Percentiles rank a stretch among this genome's conserved stretches.
Evolutionary conservation across 2,113 vertebrate species (phyloP).

Genomic region (Bambusicola thoracicus): DNA sequence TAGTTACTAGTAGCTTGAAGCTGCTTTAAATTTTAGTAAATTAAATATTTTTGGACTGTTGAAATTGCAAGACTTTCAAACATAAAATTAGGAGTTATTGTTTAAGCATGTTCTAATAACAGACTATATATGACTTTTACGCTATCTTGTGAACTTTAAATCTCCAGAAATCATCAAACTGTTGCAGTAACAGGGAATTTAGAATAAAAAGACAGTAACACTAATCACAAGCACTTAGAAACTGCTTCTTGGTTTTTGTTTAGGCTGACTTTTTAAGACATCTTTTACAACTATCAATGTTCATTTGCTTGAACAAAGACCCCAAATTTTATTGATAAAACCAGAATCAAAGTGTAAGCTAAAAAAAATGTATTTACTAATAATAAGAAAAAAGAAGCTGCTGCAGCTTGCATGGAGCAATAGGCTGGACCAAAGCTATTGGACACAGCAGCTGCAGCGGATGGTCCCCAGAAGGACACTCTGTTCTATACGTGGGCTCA

Average conservation of each 20-base stretch:
- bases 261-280: neutral
- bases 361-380: neutral
- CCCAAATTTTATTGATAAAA: neutral
- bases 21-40: neutral
- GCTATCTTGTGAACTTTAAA: neutral
- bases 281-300: neutral
- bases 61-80: neutral
- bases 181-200: neutral
- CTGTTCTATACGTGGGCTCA: accelerated
- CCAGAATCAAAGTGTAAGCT: neutral
- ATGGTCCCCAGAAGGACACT: neutral
- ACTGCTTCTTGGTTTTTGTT: neutral
- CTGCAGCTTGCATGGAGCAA: neutral
- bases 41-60: neutral
- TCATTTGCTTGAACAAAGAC: neutral
- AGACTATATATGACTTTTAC: neutral
- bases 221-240: neutral
- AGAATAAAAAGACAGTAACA: neutral
- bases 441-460: neutral
- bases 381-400: neutral
- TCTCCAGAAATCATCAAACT: neutral
- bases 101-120: neutral
- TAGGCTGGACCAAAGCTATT: neutral
- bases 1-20: neutral
- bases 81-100: neutral